Base-by-base conservation (phyloP, 2,888 invertebrate species). In the Drosophila crucigera region DNA sequence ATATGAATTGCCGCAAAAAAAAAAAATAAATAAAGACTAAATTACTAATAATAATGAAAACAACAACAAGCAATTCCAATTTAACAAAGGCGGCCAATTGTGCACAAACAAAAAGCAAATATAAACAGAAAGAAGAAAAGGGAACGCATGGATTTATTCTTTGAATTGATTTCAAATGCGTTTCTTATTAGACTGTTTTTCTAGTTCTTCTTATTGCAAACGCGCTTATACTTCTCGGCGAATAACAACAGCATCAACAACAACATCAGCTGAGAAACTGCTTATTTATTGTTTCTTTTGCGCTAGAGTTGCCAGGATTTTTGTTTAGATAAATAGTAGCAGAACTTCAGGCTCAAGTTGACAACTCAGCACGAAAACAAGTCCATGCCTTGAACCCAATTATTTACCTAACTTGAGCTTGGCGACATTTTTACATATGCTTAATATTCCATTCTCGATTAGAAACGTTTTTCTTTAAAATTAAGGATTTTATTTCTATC, bases 111-210 rank as follows among this genome's bases (percentile, higher is more conserved):
- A 53, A 22, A 16, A 22, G 22, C 14, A 14, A 50, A 28, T 28
- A 5, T 19, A 28, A 28, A 19, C 47, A 7, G 16, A 65, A 53
- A 5, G 5, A 50, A 11, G 49, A n/a, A 71, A 62, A 59, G 56
- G 47, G n/a, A 64, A 67, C 43, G 55, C 33, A 74, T 49, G 47
- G 72, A 67, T 63, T 84, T 72, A 72, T 80, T 62, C 72, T 60
- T 62, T 71, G 71, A 80, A 80, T 83, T 68, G 72, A 78, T 78
- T 80, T 78, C 66, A 71, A 82, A 78, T 83, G 73, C 67, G 69
- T 73, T 71, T 70, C 59, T 64, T 70, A 53, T 82, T 60, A 43
- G 63, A 65, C 55, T 71, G 11, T 67, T 52, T 59, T 72, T 60
- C 63, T 58, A n/a, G 16, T 49, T 25, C 14, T 39, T 33, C 37